Evolutionary conservation across 37 sponge, comb jelly and placozoan genomes (phyloP).

Genomic region (Petrosia ficiformis): DNA sequence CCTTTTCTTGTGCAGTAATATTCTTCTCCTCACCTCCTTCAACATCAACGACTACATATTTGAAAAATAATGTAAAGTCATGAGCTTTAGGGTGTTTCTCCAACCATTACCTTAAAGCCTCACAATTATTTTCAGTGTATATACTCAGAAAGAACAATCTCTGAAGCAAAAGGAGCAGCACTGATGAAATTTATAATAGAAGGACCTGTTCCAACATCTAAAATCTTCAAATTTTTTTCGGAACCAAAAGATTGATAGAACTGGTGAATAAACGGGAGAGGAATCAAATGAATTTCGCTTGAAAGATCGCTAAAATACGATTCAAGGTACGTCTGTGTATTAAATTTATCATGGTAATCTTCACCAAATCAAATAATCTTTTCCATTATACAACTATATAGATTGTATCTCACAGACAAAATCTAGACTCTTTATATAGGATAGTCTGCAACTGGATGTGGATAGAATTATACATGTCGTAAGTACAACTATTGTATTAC

Average conservation of each 20-base stretch:
- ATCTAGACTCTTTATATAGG: too few relatives aligned
- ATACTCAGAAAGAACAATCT: conserved; percentile 51
- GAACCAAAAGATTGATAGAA: neutral
- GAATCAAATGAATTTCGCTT: too few relatives aligned
- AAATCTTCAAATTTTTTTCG: conserved; percentile 8
- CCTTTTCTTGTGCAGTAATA: conserved; percentile 9
- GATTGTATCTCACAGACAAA: too few relatives aligned
- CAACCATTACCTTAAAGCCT: conserved; percentile 23
- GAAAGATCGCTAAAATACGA: too few relatives aligned
- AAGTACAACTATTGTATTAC: too few relatives aligned
- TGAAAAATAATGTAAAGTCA: conserved; percentile 24
- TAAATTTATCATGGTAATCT: too few relatives aligned
- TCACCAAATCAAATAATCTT: too few relatives aligned
- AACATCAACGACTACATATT: conserved; percentile 32
- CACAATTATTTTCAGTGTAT: conserved; percentile 6
- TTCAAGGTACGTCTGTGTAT: too few relatives aligned
- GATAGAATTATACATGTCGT: too few relatives aligned
- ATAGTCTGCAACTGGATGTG: too few relatives aligned
- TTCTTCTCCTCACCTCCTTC: conserved; percentile 29
- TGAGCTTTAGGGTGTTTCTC: conserved; percentile 5
- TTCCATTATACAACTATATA: too few relatives aligned
- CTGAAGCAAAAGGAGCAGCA: conserved; percentile 17
- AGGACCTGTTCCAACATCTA: conserved; percentile 40
- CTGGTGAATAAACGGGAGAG: too few relatives aligned
- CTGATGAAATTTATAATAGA: conserved; percentile 10